Conservation (phyloP, 2,797 vertebrate species). For the Nyctibius grandis region DNA sequence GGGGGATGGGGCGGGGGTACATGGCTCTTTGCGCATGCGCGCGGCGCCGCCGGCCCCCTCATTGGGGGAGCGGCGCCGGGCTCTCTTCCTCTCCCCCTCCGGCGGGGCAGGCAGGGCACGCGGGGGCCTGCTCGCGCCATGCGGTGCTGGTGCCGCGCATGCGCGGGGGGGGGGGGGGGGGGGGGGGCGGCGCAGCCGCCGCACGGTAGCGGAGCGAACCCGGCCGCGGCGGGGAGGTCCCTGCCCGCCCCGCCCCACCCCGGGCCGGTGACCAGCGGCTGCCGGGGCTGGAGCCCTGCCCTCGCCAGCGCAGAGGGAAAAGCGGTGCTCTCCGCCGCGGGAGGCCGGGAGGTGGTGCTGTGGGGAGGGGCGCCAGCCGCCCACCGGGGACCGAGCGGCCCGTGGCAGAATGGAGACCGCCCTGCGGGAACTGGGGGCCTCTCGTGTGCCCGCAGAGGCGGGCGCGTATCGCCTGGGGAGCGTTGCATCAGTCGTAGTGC, state of each 20-base stretch:
- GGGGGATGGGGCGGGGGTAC: background rate
- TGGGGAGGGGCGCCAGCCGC: too few species aligned
- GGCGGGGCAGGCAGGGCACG: background rate
- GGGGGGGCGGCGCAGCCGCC: fast-evolving
- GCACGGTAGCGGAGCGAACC: fast-evolving
- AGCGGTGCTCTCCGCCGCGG: too few species aligned
- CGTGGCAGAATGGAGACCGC: background rate
- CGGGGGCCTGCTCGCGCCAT: background rate
- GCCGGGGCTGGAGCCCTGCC: background rate
- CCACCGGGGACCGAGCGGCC: fast-evolving
- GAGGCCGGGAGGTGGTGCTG: too few species aligned
- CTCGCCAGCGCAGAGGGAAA: fast-evolving
- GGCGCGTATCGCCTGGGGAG: fast-evolving
- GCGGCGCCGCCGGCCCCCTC: fast-evolving
- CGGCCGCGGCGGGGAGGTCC: fast-evolving
- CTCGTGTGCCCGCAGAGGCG: fast-evolving
- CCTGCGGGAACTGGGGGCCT: fast-evolving
- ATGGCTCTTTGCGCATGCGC: background rate
- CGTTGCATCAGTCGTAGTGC: fast-evolving
- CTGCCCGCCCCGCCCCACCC: fast-evolving
- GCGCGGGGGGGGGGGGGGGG: background rate
- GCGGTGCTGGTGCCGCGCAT: background rate
- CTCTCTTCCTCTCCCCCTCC: fast-evolving
- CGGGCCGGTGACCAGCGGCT: background rate
- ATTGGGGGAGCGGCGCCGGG: background rate